Percentiles rank a stretch among this genome's conserved stretches.
Evolutionary conservation across 2,797 vertebrate species (phyloP).

Genomic region (Gymnothorax javanicus): DNA sequence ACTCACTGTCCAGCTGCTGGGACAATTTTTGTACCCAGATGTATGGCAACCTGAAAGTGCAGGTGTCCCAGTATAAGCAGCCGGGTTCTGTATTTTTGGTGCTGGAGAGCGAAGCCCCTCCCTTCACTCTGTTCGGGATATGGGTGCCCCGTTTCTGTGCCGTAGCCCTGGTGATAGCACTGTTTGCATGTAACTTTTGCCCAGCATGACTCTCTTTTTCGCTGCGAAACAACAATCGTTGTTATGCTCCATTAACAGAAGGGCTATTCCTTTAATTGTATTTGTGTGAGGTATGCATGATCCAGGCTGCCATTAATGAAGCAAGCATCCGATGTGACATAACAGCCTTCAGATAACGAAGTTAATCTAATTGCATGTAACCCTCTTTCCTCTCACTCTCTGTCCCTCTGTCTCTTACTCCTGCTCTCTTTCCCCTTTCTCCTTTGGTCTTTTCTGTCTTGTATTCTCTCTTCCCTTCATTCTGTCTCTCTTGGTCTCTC

Average conservation of each 20-base stretch:
- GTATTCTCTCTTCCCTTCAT: constrained; percentile 40
- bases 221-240: constrained; percentile 50
- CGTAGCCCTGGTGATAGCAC: constrained; percentile 51
- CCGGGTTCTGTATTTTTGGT: neutral
- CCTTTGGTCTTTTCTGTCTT: constrained; percentile 13
- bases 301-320: constrained; percentile 54
- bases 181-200: constrained; percentile 58
- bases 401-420: constrained; percentile 34
- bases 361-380: constrained; percentile 95
- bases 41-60: neutral
- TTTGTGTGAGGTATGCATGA: constrained; percentile 67
- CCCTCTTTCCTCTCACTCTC: constrained; percentile 60
- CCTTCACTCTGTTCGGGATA: neutral
- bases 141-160: constrained; percentile 33
- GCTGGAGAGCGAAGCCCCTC: constrained; percentile 14
- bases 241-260: constrained; percentile 56
- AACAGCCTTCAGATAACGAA: constrained; percentile 79
- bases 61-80: neutral
- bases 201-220: constrained; percentile 58
- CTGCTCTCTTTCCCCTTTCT: constrained; percentile 19
- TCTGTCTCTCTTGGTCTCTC: constrained; percentile 41
- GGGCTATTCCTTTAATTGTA: constrained; percentile 50
- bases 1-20: neutral
- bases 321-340: constrained; percentile 58
- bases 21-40: neutral